Evolutionary conservation across 2,113 vertebrate genomes (phyloP), one percentile per base, ranked within the genome.

Genomic region (Rhabdomys dilectus): DNA sequence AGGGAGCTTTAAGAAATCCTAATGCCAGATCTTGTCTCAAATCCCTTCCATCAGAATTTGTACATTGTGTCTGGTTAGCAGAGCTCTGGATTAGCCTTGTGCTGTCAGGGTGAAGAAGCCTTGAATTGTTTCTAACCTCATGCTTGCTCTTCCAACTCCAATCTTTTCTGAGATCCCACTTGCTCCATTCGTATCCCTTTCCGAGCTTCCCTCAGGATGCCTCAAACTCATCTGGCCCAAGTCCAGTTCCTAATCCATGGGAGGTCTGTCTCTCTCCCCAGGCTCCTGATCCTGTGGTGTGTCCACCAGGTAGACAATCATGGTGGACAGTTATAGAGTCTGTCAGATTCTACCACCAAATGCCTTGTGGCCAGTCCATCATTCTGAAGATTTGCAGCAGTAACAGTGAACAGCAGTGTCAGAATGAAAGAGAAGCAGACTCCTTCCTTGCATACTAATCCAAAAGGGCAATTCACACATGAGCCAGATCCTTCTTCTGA

Each of bases 271-370:
- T 93, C 64, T 64, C 64, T 7, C 26, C 45, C 68, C 15, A 48
- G 68, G 8, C 36, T 92, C 62, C 62, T 13, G 26, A 62, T 39
- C 58, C 58, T 11, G 16, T 48, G 68, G 42, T 73, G 26, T 15
- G 77, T 31, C n/a, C 39, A 31, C 0, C 60, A 34, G 1, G 19
- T 56, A 56, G 0, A n/a, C n/a, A n/a, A n/a, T n/a, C n/a, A n/a
- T n/a, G 1, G 19, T 56, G 48, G 0, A n/a, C 26, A 5, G 5
- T 7, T 2, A 8, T 4, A 3, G 10, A 68, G 42, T 7, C 26
- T n/a, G 84, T 34, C 39, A 12, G 5, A 45, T 4, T 58, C 39
- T n/a, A 3, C n/a, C 64, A 34, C 56, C 15, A 0, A 24, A 3
- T 21, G 42, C 73, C 26, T 60, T 16, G 0, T 15, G 62, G 66